Evolutionary conservation across 2,888 invertebrate species (phyloP).

Genomic region (Lithophane leautieri): DNA sequence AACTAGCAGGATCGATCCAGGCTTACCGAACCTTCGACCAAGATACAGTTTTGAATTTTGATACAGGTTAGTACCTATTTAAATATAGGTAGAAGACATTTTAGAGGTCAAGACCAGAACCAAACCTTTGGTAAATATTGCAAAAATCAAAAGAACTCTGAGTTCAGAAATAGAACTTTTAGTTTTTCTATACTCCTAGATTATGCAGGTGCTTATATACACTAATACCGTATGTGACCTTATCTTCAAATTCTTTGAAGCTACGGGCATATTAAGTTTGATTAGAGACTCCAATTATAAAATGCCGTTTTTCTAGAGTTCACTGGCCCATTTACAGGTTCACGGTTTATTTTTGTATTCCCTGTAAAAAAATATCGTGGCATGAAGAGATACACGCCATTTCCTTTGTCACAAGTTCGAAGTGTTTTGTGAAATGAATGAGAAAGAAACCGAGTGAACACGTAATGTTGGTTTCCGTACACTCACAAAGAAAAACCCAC

Average conservation of each 20-base stretch:
- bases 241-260: not conserved
- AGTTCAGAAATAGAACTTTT: not conserved
- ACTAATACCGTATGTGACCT: too few species aligned
- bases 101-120: not conserved
- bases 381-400: not conserved
- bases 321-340: not conserved
- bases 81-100: not conserved
- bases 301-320: not conserved
- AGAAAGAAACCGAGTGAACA: slow-evolving; percentile 3
- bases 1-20: not conserved
- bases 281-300: not conserved
- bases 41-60: slow-evolving; percentile 7
- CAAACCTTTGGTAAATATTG: not conserved
- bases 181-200: not conserved
- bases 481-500: not conserved
- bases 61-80: not conserved
- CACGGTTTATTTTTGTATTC: not conserved
- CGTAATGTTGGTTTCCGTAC: not conserved
- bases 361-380: not conserved
- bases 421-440: not conserved
- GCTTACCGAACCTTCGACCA: not conserved
- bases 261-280: not conserved
- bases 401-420: not conserved
- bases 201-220: not conserved
- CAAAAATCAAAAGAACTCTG: not conserved